Base-by-base conservation (phyloP, 2,888 invertebrate genomes). In the Clusia tigrina region DNA sequence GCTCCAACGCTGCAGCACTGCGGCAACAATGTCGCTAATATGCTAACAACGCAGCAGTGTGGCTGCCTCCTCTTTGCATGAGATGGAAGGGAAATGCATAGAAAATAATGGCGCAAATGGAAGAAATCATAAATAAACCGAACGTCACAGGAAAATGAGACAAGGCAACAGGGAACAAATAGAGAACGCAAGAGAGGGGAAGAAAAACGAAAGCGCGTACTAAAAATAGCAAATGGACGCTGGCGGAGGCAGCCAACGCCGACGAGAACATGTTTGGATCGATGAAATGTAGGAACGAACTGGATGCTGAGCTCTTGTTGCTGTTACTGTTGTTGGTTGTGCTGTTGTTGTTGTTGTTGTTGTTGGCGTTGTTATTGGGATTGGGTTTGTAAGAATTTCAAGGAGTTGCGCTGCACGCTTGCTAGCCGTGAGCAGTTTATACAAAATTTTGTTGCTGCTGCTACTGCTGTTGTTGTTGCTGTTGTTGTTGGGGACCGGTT, bases 11-110 rank as follows among this genome's bases (percentile, higher is more conserved):
- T 42, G 15, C 32, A 18, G 10, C 26, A 9, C 15, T 24, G 32
- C 32, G 2, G 54, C 54, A 54, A 54, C 54, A 54, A 32, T 54
- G 54, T 54, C 54, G 54, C 32, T 54, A 54, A 54, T 54, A 54
- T 54, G 54, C 54, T 26, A 54, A 54, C 54, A 54, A 12, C 54
- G 18, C n/a, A n/a, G n/a, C n/a, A n/a, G n/a, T n/a, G n/a, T 54
- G 54, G 26, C n/a, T 32, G 15, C 32, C 20, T 18, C 32, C 32
- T 2, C 32, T 20, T 17, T 25, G 26, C 26, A 10, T 20, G 23
- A 2, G 23, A 48, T 24, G 10, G 18, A 15, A 51, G 3, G 2
- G 5, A 10, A 18, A 2, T 5, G 1, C 51, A 17, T 15, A 51
- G 32, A 32, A 32, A 32, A 9, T 32, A 12, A 32, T 32, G 32